Base-by-base conservation (phyloP, 2,888 invertebrate species). In the Melangyna quadrimaculata region DNA sequence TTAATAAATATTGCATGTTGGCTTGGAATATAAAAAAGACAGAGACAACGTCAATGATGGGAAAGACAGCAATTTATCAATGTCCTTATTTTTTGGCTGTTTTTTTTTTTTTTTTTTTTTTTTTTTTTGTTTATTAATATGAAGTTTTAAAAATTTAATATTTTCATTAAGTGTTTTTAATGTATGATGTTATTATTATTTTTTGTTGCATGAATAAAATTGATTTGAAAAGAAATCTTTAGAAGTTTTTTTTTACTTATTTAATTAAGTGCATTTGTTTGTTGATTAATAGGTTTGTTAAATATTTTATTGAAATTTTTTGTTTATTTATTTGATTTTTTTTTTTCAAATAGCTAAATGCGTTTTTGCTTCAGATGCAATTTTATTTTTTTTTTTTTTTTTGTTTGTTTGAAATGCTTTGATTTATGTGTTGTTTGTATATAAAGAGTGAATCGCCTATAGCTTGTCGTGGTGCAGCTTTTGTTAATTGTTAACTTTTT, bases 1-100 rank as follows among this genome's bases (percentile, higher is more conserved):
- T 82, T 82, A 82, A 67, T 82, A 53, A 77, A 77, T 61, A 67
- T 59, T 77, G 67, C 81, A 82, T 82, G 81, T 59, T 17, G 24
- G 40, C 51, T 24, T 6, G 27, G 27, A 27, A 14, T 51, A 40
- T n/a, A n/a, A n/a, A n/a, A n/a, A n/a, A n/a, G n/a, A n/a, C n/a
- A 74, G n/a, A 29, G 12, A 63, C 37, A 29, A 43, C 59, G 17
- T 10, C 59, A 37, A 32, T 43, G 40, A 48, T 22, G 35, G 35
- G 35, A 10, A 67, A 67, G 24, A 3, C 7, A n/a, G n/a, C n/a
- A 19, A 19, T 63, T 45, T 19, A 63, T 63, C 29, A 17, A 35
- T 48, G 67, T 48, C 35, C 22, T 67, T 67, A 67, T 51, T 35
- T 37, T 51, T n/a, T 6, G 35, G 19, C 17, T 35, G 1, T 35